Evolutionary conservation across 2,113 vertebrate species (phyloP).

Genomic region (Dicaeum eximium): DNA sequence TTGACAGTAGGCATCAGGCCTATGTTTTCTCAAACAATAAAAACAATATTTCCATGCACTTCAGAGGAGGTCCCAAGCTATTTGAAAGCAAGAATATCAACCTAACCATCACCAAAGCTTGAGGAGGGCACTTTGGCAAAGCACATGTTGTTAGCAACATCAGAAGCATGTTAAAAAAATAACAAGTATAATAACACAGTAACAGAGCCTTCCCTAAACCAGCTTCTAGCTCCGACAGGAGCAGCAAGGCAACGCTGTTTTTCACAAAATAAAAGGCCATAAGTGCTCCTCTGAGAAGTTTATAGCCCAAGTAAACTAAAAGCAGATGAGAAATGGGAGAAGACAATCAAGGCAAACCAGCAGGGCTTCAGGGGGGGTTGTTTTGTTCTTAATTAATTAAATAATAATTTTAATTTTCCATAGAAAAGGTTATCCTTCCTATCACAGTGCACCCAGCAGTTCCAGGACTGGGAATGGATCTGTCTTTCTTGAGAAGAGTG

Average conservation of each 20-base stretch:
- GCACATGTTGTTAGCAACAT: not conserved
- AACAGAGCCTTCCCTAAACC: not conserved
- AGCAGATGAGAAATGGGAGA: not conserved
- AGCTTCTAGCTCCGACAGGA: not conserved
- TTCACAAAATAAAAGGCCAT: not conserved
- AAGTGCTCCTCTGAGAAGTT: not conserved
- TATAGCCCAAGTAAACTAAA: not conserved
- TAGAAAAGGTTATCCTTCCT: not conserved
- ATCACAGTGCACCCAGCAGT: fast-evolving
- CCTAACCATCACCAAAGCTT: not conserved
- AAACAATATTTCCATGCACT: not conserved
- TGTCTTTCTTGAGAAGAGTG: not conserved
- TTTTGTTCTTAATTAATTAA: not conserved
- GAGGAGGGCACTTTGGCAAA: not conserved
- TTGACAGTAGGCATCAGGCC: not conserved
- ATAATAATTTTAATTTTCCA: not conserved
- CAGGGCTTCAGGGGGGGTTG: not conserved
- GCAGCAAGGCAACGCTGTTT: not conserved
- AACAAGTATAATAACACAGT: too few species aligned
- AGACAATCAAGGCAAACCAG: not conserved
- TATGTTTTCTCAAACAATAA: not conserved
- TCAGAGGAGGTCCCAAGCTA: not conserved
- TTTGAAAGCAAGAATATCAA: not conserved
- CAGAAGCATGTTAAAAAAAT: not conserved
- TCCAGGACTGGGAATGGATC: not conserved